Conservation (phyloP, 35 echinoderm and acorn worm species). For the Holothuria glaberrima region DNA sequence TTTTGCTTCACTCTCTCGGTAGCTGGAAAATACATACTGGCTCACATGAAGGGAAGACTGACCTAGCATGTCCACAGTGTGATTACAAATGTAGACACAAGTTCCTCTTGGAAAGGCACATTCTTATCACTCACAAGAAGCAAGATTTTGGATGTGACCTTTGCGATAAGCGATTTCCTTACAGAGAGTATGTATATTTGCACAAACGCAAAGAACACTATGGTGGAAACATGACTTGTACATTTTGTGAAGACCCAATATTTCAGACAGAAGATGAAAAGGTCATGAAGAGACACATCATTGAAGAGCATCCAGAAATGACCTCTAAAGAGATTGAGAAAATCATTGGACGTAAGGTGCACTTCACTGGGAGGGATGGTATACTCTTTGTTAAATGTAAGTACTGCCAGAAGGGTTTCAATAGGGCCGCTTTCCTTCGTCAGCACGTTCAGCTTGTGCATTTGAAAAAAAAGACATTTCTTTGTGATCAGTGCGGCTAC, state of each 20-base stretch:
- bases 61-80: conserved; percentile 8
- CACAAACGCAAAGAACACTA: conserved; percentile 56
- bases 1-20: conserved; percentile 29
- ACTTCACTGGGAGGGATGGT: conserved; percentile 53
- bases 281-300: conserved; percentile 60
- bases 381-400: conserved; percentile 57
- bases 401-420: conserved; percentile 59
- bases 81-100: conserved; percentile 56
- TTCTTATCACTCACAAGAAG: conserved; percentile 50
- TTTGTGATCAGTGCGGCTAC: conserved; percentile 44
- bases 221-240: conserved; percentile 40
- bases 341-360: conserved; percentile 51
- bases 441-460: conserved; percentile 47
- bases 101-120: conserved; percentile 49
- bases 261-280: conserved; percentile 46
- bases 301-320: conserved; percentile 60
- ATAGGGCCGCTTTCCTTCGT: conserved; percentile 34
- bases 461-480: conserved; percentile 38
- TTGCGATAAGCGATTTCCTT: conserved; percentile 25
- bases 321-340: conserved; percentile 24
- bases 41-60: conserved; percentile 42
- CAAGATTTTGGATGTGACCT: conserved; percentile 47
- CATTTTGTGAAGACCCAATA: background rate
- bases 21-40: conserved; percentile 55
- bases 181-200: conserved; percentile 50